Conservation (phyloP, 2,797 vertebrate species). For the Oryzias dopingdopingensis region DNA sequence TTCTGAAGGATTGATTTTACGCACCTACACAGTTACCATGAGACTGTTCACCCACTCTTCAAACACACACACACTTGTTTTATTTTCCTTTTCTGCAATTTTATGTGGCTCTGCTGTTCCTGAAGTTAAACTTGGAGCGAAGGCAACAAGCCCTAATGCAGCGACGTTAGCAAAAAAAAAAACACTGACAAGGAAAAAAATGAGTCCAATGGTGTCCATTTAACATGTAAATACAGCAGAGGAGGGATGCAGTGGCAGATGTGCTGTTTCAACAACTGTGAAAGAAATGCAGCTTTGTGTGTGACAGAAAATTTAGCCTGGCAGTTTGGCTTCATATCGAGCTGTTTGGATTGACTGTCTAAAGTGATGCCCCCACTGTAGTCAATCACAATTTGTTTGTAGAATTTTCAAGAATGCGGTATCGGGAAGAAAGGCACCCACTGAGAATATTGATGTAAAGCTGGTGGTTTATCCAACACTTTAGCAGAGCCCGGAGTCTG, state of each 20-base stretch:
- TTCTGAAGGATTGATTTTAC: constrained; percentile 41
- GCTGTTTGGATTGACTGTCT: constrained; percentile 59
- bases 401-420: constrained; percentile 47
- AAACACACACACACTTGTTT: constrained; percentile 50
- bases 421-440: constrained; percentile 27
- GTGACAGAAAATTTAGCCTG: constrained; percentile 25
- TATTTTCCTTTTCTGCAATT: constrained; percentile 60
- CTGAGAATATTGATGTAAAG: constrained; percentile 50
- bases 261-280: constrained; percentile 39
- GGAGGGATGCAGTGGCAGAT: constrained; percentile 29
- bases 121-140: constrained; percentile 7
- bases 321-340: constrained; percentile 38
- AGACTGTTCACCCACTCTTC: constrained; percentile 42
- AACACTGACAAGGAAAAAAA: background rate
- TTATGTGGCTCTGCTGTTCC: constrained; percentile 42
- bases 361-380: constrained; percentile 32
- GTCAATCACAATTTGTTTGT: constrained; percentile 59
- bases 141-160: constrained; percentile 17
- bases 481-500: constrained; percentile 13
- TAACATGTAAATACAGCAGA: constrained; percentile 16
- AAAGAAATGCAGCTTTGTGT: constrained; percentile 15
- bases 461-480: constrained; percentile 33
- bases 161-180: background rate
- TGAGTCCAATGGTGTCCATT: constrained; percentile 37
- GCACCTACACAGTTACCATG: constrained; percentile 33